Percentiles rank a stretch among this genome's conserved stretches.
Evolutionary conservation across 37 sponge, comb jelly and placozoan genomes (phyloP).

Genomic region (Agelas oroides): DNA sequence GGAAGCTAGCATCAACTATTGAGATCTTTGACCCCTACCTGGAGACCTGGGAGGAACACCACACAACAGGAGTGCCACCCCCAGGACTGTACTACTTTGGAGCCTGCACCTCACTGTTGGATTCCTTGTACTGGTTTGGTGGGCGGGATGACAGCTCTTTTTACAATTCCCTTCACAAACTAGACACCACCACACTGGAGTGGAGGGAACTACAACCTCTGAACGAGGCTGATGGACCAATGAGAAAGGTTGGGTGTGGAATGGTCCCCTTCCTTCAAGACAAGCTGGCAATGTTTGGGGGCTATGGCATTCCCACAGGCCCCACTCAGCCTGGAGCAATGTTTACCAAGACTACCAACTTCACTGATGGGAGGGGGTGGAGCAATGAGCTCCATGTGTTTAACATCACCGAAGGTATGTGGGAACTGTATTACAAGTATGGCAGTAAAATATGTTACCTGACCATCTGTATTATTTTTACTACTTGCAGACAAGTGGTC

Average conservation of each 20-base stretch:
- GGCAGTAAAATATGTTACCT: too few species aligned
- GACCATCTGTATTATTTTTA: too few species aligned
- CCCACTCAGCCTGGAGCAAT: slow-evolving; percentile 20
- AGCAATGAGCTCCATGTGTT: slow-evolving; percentile 27
- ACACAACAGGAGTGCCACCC: slow-evolving; percentile 25
- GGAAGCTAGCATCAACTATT: slow-evolving; percentile 11
- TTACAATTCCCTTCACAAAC: background rate
- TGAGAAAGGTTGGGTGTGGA: background rate
- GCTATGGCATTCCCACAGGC: slow-evolving; percentile 5
- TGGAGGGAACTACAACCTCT: slow-evolving; percentile 6
- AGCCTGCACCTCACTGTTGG: slow-evolving; percentile 18
- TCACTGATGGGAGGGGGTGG: slow-evolving; percentile 18
- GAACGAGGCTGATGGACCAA: background rate
- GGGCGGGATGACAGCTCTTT: background rate
- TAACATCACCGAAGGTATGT: slow-evolving; percentile 10
- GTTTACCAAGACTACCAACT: background rate
- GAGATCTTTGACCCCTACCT: slow-evolving; percentile 41
- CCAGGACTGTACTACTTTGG: slow-evolving; percentile 49
- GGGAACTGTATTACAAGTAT: too few species aligned
- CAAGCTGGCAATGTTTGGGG: slow-evolving; percentile 4
- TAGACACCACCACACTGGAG: background rate
- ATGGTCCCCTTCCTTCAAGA: background rate
- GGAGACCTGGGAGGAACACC: slow-evolving; percentile 48
- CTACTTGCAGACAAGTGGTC: slow-evolving; percentile 34
- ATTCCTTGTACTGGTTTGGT: background rate